These are phyloP conservation scores for Zaprionus lachaisei DNA, from an alignment of 1,140 invertebrate species.

Conservation along the genomic window DNA sequence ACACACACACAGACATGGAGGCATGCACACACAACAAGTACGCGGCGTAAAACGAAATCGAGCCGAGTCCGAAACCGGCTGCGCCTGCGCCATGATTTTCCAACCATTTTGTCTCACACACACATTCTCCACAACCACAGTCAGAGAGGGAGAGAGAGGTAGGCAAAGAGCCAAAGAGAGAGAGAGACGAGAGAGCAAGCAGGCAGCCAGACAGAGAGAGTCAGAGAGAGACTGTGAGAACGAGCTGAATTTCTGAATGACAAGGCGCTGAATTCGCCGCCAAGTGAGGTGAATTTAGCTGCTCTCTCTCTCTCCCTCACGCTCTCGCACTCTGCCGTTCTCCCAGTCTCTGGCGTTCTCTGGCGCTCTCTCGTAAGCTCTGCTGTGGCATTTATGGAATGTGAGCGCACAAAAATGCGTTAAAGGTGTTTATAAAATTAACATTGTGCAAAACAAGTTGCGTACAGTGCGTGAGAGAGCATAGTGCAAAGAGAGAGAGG, in stretches of 20 bases:
- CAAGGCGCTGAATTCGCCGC: conserved; percentile 50
- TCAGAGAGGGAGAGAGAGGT: background rate
- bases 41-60: background rate
- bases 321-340: conserved; percentile 5
- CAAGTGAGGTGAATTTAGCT: conserved; percentile 64
- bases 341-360: conserved; percentile 8
- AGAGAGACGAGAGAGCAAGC: conserved; percentile 22
- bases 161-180: background rate
- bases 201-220: conserved; percentile 22
- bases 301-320: conserved; percentile 18
- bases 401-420: conserved; percentile 82
- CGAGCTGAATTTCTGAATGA: conserved; percentile 75
- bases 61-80: conserved; percentile 62
- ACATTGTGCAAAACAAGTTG: conserved; percentile 83
- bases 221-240: conserved; percentile 7
- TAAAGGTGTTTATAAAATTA: conserved; percentile 84
- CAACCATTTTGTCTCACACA: conserved; percentile 78
- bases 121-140: conserved; percentile 21
- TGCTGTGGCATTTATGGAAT: conserved; percentile 77
- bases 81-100: conserved; percentile 72
- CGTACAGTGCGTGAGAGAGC: conserved; percentile 42
- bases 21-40: conserved; percentile 22
- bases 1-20: conserved; percentile 24
- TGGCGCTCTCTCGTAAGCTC: conserved; percentile 16
- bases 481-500: conserved; percentile 7